Base-by-base conservation (phyloP, 2,888 invertebrate species). In the Acronicta alni region DNA sequence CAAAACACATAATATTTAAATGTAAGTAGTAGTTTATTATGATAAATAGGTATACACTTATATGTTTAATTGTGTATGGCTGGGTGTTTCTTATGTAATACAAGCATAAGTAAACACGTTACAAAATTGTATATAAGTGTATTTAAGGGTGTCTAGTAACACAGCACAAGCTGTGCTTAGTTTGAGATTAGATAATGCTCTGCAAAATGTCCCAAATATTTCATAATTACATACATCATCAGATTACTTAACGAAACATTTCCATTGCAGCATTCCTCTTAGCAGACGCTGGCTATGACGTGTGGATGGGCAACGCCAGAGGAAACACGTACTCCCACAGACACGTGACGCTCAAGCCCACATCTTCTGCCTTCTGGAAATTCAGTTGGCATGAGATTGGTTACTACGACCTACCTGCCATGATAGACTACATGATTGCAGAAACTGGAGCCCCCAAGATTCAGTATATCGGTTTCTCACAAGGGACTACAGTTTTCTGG, bases 241-340 rank as follows among this genome's bases (percentile, higher is more conserved):
- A 5, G 15, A 10, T 18, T 12, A 17, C 32, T 12, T 26, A 12
- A 17, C 32, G 14, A 26, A 1, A n/a, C 0, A 16, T 35, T 37
- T 26, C 41, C 0, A 18, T 83, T 86, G 32, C 80, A 97, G 98
- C 92, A 66, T 97, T 95, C 90, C 94, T 96, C 80, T 93, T 97
- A 67, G 95, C 96, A 0, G 96, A 97, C 69, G 89, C 93, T 15
- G 97, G 97, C 12, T 97, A 96, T 79, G 97, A 97, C 76, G 96
- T 97, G 0, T 98, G 98, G 98, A 88, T 98, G 87, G 97, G 97
- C 8, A 98, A 98, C 86, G 96, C 96, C 9, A 92, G 98, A 57
- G 98, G 98, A 1, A 98, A 98, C 87, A 96, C 95, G 0, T 98
- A 97, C 85, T 96, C 96, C 7, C 94, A 94, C 49, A 94, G 90